Percentiles rank a stretch among this genome's conserved stretches.
Evolutionary conservation across 2,888 invertebrate species (phyloP).

Genomic region (Anthophora plumipes): DNA sequence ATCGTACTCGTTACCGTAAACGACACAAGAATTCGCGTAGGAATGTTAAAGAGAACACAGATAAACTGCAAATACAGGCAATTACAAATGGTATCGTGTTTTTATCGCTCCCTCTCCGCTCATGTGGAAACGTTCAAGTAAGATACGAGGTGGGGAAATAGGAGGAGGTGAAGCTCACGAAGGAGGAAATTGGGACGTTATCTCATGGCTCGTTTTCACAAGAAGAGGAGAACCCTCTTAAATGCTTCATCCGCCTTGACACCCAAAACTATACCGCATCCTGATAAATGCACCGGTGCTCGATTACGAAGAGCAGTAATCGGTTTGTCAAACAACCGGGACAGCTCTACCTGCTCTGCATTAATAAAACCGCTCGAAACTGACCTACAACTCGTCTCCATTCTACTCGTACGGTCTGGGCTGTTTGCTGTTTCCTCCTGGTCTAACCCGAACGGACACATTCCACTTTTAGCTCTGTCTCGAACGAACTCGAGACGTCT

Average conservation of each 20-base stretch:
- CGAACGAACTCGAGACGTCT: background rate
- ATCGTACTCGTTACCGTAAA: conserved; percentile 31
- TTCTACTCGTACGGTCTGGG: conserved; percentile 10
- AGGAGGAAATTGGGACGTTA: conserved; percentile 34
- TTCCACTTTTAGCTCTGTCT: conserved; percentile 35
- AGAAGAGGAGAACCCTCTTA: conserved; percentile 34
- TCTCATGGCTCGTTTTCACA: background rate
- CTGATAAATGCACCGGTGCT: conserved; percentile 65
- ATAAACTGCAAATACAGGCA: background rate
- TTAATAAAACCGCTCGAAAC: conserved; percentile 58
- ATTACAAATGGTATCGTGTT: background rate
- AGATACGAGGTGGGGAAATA: background rate
- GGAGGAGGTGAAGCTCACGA: conserved; percentile 15
- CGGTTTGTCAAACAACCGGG: conserved; percentile 66
- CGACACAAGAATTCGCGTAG: conserved; percentile 12
- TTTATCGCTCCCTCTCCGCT: background rate
- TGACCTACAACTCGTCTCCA: conserved; percentile 59
- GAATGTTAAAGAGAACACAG: background rate
- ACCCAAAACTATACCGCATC: conserved; percentile 61
- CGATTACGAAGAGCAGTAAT: conserved; percentile 54
- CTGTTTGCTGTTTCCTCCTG: background rate
- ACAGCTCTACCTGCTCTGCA: conserved; percentile 60
- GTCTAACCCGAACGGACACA: conserved; percentile 35
- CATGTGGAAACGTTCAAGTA: no score
- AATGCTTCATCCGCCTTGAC: conserved; percentile 51